Base-by-base conservation (phyloP, 2,113 vertebrate species). In the Malurus cyaneus region DNA sequence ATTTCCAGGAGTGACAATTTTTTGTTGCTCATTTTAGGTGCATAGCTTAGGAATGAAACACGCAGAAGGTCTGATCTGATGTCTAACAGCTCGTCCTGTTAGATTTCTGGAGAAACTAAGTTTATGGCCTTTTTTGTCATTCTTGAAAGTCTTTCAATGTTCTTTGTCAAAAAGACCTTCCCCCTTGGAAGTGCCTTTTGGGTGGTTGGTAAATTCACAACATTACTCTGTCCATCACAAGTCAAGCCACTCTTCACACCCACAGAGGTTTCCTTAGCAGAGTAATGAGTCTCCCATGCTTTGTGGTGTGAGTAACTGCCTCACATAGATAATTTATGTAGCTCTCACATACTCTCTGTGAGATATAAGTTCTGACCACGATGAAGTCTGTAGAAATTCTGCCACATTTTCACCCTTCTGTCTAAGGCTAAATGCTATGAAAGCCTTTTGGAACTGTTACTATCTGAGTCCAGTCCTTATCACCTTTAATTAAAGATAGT, bases 271-370 rank as follows among this genome's bases (percentile, higher is more conserved):
- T 80, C 12, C 18, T 80, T n/a, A 52, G 17, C 41, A 77, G 34
- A 50, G 5, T 12, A 77, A 15, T 14, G 7, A 76, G 8, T 7
- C 2, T 69, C 31, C 26, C 0, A 0, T 39, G 31, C 14, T 62
- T 61, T 83, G 15, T 67, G 8, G n/a, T 71, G 14, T 24, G 44
- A 34, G 49, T 26, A 60, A 11, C 2, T 77, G 13, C 32, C 31
- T 59, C 31, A 72, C 12, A 47, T 12, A 44, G 3, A 18, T 26
- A 19, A 13, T 41, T n/a, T 29, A 39, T 15, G 8, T 56, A 84
- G 12, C 29, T 42, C 23, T 91, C 36, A 24, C 12, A 52, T 16
- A 28, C 5, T 15, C 1, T 67, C 44, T 19, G 18, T 44, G 32
- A 70, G 34, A 32, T 49, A 13, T 44, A 56, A 65, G 47, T 25